A percentile compares a stretch with the other conserved stretches of the same genome.
Conservation (phyloP, 1,140 invertebrate species). For the Himalopsyche phryganea region DNA sequence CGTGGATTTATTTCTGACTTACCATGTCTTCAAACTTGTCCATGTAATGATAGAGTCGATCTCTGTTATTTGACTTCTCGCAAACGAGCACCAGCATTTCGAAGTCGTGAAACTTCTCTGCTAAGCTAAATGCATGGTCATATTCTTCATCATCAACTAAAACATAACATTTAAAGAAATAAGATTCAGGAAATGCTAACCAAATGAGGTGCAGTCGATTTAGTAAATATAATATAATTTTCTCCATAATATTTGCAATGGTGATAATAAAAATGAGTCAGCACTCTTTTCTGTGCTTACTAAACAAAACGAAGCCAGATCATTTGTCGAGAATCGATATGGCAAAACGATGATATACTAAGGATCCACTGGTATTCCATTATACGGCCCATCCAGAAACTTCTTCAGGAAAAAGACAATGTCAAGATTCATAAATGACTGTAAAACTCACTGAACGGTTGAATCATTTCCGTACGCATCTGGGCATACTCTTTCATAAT, state of each 20-base stretch:
- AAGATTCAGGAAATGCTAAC: neutral
- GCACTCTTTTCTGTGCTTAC: too few relatives aligned
- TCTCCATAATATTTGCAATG: neutral
- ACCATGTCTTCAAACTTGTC: constrained; percentile 63
- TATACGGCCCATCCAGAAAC: too few relatives aligned
- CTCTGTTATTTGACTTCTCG: constrained; percentile 69
- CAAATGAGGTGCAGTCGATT: neutral
- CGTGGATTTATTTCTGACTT: too few relatives aligned
- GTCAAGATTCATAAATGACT: too few relatives aligned
- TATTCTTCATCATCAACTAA: constrained; percentile 72
- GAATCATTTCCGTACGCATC: constrained; percentile 58
- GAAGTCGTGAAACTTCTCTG: constrained; percentile 90
- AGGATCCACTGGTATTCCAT: too few relatives aligned
- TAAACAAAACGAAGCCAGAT: too few relatives aligned
- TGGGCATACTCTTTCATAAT: constrained; percentile 17
- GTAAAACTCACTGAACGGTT: constrained; percentile 48
- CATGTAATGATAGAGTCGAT: constrained; percentile 74
- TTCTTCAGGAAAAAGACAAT: too few relatives aligned
- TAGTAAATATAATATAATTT: neutral
- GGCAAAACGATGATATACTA: too few relatives aligned
- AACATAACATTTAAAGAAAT: constrained; percentile 15
- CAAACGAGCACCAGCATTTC: constrained; percentile 78
- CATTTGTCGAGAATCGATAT: too few relatives aligned
- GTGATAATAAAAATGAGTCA: too few relatives aligned
- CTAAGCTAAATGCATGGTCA: constrained; percentile 76